A percentile compares a stretch with the other conserved stretches of the same genome.
Evolutionary conservation across 2,113 vertebrate species (phyloP).

Genomic region (Zootoca vivipara): DNA sequence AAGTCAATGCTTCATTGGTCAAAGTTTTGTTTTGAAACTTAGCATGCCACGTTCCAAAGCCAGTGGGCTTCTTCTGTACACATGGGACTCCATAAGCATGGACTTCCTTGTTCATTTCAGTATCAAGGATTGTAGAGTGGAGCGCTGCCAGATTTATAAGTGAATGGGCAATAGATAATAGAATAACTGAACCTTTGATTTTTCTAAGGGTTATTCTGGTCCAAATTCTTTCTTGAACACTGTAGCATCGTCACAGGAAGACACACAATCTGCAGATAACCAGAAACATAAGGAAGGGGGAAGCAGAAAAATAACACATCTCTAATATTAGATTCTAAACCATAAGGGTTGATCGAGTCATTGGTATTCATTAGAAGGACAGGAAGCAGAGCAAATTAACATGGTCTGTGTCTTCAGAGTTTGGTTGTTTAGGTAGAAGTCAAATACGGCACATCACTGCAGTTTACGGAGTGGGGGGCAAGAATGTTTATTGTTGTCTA

Average conservation of each 20-base stretch:
- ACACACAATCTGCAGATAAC: conserved; percentile 1
- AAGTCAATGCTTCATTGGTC: neutral
- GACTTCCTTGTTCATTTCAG: neutral
- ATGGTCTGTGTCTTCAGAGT: conserved; percentile 24
- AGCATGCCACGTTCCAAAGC: neutral
- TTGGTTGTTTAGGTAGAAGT: conserved; percentile 39
- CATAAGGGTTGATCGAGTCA: neutral
- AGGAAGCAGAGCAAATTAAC: conserved; percentile 52
- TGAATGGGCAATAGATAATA: neutral
- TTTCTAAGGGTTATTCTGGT: neutral
- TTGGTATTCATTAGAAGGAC: neutral
- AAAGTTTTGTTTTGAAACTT: neutral
- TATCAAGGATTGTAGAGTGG: neutral
- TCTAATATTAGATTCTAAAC: conserved; percentile 27
- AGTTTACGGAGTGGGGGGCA: neutral
- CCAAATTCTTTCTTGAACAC: conserved; percentile 2
- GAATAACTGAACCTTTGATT: neutral
- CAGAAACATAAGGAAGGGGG: conserved; percentile 30
- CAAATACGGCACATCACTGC: conserved; percentile 45
- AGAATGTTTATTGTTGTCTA: too few species aligned
- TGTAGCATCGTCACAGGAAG: conserved; percentile 18
- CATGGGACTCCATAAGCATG: neutral
- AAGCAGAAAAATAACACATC: neutral
- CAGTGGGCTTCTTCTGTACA: neutral
- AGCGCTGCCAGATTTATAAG: neutral